Base-by-base conservation (phyloP, 1,140 invertebrate genomes). In the Ceratina japonica region DNA sequence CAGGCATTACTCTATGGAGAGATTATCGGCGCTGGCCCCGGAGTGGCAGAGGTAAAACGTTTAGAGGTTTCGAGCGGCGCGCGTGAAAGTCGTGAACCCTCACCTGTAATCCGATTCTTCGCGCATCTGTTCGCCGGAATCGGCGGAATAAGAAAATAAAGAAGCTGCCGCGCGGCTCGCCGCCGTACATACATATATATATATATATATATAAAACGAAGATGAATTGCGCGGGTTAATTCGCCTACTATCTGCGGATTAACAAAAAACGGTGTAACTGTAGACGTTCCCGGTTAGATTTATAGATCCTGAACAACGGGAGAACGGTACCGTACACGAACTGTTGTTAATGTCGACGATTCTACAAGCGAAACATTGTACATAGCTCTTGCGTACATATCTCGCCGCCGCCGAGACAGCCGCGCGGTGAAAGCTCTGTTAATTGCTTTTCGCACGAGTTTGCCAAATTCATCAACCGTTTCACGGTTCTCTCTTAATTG, bases 21-120 rank as follows among this genome's bases (percentile, higher is more conserved):
- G 69, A 78, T 78, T 72, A 72, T 64, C 69, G 69, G 16, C 12
- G 31, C 8, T 72, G 20, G 68, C 13, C 49, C 61, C 27, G 51
- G 51, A 44, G 37, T 72, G 75, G 75, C 75, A 71, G 72, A 78
- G 69, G 68, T 63, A 83, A 44, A 84, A 72, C 66, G 66, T 51
- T 56, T 56, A n/a, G 27, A 69, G 66, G 66, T 51, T 56, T 56
- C 18, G 27, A 69, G 66, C 51, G 58, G 24, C 83, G 74, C 71
- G 52, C 81, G 77, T 82, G 68, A 79, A 83, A 75, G 79, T 84
- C 66, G 51, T 65, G 49, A 79, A 84, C 75, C 82, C 61, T 66
- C 81, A 73, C 81, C 66, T 54, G 66, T 84, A 83, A 79, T 86
- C 80, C 83, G 80, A 80, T 86, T 86, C 80, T 83, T 84, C 78